Evolutionary conservation across 2,888 invertebrate species (phyloP).

Genomic region (Chloromyia formosa): DNA sequence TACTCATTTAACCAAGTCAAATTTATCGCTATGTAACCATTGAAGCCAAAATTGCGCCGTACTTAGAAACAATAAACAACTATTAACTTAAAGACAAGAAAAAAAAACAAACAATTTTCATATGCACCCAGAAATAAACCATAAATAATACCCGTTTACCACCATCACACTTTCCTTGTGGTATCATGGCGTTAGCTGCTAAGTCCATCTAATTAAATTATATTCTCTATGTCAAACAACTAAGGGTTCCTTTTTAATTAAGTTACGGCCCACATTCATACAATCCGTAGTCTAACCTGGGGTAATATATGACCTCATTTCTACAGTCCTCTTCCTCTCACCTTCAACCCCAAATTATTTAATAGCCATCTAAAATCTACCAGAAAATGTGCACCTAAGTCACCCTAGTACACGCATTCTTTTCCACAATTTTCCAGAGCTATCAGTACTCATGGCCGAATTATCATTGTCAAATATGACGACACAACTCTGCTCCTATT

Average conservation of each 20-base stretch:
- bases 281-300: background rate
- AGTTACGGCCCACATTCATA: background rate
- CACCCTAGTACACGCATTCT: background rate
- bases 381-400: background rate
- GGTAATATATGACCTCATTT: slow-evolving; percentile 7
- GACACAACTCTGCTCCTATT: no score
- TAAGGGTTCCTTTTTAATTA: slow-evolving; percentile 8
- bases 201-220: no score
- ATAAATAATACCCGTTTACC: no score
- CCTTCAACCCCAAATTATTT: background rate
- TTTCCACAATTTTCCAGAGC: background rate
- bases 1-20: no score
- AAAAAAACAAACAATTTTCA: no score
- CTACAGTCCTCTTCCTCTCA: background rate
- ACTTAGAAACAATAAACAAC: no score
- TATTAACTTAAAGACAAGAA: no score
- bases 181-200: no score
- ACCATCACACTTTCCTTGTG: no score
- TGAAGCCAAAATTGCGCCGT: no score
- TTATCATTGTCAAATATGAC: slow-evolving; percentile 14
- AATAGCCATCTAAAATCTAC: background rate
- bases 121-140: no score
- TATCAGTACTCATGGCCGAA: slow-evolving; percentile 5
- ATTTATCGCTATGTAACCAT: no score
- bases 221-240: background rate